Evolutionary conservation across 2,797 vertebrate species (phyloP), one percentile per base, ranked within the genome.

Genomic region (Botia almorhae): DNA sequence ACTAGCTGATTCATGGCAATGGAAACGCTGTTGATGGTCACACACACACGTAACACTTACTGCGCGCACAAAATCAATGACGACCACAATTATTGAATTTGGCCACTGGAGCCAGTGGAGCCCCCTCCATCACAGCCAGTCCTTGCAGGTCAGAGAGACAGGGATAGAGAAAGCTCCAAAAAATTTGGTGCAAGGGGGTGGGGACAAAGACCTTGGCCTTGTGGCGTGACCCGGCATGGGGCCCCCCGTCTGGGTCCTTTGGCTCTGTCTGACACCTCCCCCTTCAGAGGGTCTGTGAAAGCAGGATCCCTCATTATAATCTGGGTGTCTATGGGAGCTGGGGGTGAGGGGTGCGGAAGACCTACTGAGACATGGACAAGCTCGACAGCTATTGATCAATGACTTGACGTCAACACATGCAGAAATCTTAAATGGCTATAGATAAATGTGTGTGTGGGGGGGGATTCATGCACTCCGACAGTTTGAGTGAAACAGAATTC

Each of bases 381-480:
- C 92, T 26, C 26, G 92, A 92, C 91, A 92, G 90, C 90, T 94
- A 94, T 94, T 92, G 93, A 94, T 94, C 91, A 92, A 87, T 63
- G 82, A 74, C 84, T 86, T 84, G 87, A 86, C 88, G n/a, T n/a
- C n/a, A n/a, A 91, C 90, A 87, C 89, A 88, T 88, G 89, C 87
- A 90, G 84, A 90, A 90, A 87, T 89, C 88, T 90, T 87, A 89
- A 87, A 87, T 87, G 91, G 88, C 86, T n/a, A n/a, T 89, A 87
- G 86, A 87, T 87, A 87, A 90, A 91, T 69, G 65, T 21, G 7
- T 55, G n/a, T 58, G n/a, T 58, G 46, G 76, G 68, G 67, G 76
- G 67, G 67, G 2, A 29, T 29, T 29, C 4, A 29, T 29, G 29
- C 29, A 4, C 29, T 29, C 29, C 1, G n/a, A n/a, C n/a, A n/a